These are phyloP conservation scores for Synodontis membranacea DNA, from an alignment of 2,113 vertebrate genomes.

Conservation along the genomic window DNA sequence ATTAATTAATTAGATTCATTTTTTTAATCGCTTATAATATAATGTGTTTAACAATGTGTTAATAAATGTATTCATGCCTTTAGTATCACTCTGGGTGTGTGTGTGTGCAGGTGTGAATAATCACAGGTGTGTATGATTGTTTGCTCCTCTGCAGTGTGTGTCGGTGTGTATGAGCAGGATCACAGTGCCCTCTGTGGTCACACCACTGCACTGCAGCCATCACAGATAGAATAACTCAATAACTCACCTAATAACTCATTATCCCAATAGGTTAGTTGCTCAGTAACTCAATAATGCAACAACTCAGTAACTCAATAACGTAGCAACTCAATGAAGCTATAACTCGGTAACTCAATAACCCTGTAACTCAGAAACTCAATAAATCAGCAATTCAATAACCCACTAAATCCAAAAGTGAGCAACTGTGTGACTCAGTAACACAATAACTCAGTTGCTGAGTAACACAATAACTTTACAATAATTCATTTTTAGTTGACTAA, in stretches of 20 bases:
- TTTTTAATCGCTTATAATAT: neutral
- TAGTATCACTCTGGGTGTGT: neutral
- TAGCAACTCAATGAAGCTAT: neutral
- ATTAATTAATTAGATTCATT: too few relatives aligned
- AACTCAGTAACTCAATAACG: neutral
- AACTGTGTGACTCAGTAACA: neutral
- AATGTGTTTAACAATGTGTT: too few relatives aligned
- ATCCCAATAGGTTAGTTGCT: neutral
- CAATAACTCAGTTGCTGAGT: too few relatives aligned
- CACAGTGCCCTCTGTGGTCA: constrained; percentile 13
- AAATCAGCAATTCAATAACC: neutral
- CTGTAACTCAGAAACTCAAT: neutral
- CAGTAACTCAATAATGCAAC: neutral
- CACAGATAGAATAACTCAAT: neutral
- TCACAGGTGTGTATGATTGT: neutral
- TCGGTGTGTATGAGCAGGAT: neutral
- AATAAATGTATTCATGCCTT: neutral
- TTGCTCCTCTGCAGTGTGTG: neutral
- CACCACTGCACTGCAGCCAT: neutral
- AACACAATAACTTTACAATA: too few relatives aligned
- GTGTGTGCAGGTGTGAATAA: constrained; percentile 20
- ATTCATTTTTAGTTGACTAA: too few relatives aligned
- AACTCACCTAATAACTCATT: neutral
- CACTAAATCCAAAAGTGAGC: neutral
- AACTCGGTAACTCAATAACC: neutral